Conservation (phyloP, 1,140 invertebrate genomes). For the Drosophila pseudoobscura region DNA sequence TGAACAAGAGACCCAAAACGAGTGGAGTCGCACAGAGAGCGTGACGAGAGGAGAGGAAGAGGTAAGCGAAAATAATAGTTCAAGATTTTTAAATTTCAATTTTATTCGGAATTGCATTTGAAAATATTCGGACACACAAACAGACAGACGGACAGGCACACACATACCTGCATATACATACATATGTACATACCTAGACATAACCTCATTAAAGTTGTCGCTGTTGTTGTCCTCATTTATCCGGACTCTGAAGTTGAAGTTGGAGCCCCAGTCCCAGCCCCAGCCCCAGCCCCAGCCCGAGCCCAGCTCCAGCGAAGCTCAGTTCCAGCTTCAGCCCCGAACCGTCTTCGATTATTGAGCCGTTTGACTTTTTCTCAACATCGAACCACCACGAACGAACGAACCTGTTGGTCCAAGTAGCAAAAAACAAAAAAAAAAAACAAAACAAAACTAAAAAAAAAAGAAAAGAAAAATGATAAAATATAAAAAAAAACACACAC, state of each 20-base stretch:
- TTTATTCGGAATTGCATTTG: slow-evolving; percentile 19
- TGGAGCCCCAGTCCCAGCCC: slow-evolving; percentile 26
- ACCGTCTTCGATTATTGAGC: slow-evolving; percentile 72
- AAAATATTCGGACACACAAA: slow-evolving; percentile 15
- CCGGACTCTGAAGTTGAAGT: slow-evolving; percentile 45
- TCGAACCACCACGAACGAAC: slow-evolving; percentile 18
- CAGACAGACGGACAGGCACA: slow-evolving; percentile 21
- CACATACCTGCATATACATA: slow-evolving; percentile 16
- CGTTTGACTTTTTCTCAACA: slow-evolving; percentile 71
- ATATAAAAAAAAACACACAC: slow-evolving; percentile 30
- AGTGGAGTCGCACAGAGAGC: no score
- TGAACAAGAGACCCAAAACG: slow-evolving; percentile 44
- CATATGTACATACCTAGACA: slow-evolving; percentile 55
- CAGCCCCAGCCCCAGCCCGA: not conserved
- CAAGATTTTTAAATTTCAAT: slow-evolving; percentile 4
- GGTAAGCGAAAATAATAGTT: slow-evolving; percentile 56
- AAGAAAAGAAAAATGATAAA: slow-evolving; percentile 22
- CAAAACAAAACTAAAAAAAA: slow-evolving; percentile 12
- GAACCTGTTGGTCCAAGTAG: slow-evolving; percentile 73
- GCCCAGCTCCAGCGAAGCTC: not conserved
- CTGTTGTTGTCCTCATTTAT: slow-evolving; percentile 78
- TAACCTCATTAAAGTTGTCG: slow-evolving; percentile 79
- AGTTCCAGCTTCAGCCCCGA: slow-evolving; percentile 14
- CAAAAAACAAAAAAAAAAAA: slow-evolving; percentile 51
- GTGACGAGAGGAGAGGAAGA: slow-evolving; percentile 39